Evolutionary conservation across 2,113 vertebrate species (phyloP).

Genomic region (Paraplagusia blochii): DNA sequence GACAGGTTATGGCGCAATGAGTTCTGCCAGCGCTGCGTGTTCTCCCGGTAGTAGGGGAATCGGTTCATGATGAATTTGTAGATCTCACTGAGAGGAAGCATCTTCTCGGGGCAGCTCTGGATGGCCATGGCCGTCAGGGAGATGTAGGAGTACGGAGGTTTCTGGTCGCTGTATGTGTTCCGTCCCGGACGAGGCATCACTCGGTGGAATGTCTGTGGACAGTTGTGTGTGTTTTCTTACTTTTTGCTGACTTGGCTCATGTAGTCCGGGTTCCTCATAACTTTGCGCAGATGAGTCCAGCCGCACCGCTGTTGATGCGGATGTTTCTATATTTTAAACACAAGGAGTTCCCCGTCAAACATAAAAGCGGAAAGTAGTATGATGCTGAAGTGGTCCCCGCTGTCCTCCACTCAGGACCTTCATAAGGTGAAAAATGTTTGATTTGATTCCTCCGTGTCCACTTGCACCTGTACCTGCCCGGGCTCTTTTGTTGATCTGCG

Average conservation of each 20-base stretch:
- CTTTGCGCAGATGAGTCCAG: neutral
- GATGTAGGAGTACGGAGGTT: slow-evolving; percentile 96
- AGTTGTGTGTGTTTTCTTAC: neutral
- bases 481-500: slow-evolving; percentile 87
- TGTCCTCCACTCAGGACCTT: too few relatives aligned
- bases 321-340: slow-evolving; percentile 11
- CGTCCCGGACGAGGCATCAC: slow-evolving; percentile 91
- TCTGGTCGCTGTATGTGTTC: slow-evolving; percentile 95
- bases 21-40: slow-evolving; percentile 97
- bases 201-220: slow-evolving; percentile 24
- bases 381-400: too few relatives aligned
- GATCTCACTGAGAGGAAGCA: slow-evolving; percentile 94
- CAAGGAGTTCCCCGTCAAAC: too few relatives aligned
- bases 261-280: slow-evolving; percentile 13
- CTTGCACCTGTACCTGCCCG: slow-evolving; percentile 80
- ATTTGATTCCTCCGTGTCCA: slow-evolving; percentile 36
- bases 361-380: slow-evolving; percentile 15
- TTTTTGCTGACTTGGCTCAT: slow-evolving; percentile 19
- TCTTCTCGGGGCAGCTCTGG: slow-evolving; percentile 94
- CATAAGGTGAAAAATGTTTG: too few relatives aligned
- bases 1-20: slow-evolving; percentile 96
- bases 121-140: slow-evolving; percentile 97
- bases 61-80: slow-evolving; percentile 98
- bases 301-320: neutral
- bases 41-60: slow-evolving; percentile 93